Evolutionary conservation across 2,113 vertebrate species (phyloP), one percentile per base, ranked within the genome.

Genomic region (Triplophysa siluroides): DNA sequence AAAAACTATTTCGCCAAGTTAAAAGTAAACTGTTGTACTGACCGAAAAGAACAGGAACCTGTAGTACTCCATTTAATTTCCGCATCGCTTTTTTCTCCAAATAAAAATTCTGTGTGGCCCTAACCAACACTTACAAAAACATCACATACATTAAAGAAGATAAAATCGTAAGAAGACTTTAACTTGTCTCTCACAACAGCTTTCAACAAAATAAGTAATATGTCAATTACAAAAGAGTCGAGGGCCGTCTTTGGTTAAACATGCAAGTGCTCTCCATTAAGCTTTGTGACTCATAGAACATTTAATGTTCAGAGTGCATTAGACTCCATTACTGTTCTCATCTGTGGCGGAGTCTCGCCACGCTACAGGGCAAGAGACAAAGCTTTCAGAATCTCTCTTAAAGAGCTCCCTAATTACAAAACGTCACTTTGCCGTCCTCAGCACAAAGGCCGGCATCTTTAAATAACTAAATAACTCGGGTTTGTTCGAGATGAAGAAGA

Each of bases 201-300:
- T 54, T 24, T 11, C 43, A 21, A 45, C 18, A 64, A 63, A 41
- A 52, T 52, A 19, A 50, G 54, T 63, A n/a, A 68, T 68, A 29
- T 26, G 78, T 58, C 52, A 74, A 77, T 78, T 69, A 69, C 63
- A 69, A 65, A 74, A 83, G 80, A 43, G 62, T 68, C 11, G n/a
- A 62, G 68, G 70, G 76, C 63, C 68, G 16, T 81, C 75, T 71
- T 81, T 41, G 12, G 58, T 79, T 82, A 79, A 79, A 84, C 58
- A 81, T 68, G 60, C 29, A 81, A 83, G 80, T 78, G 69, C 52
- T 83, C 56, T 87, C 85, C 86, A 86, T 90, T 88, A 88, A 88
- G 80, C 68, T 71, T 80, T 69, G 73, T 63, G 87, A 82, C 78
- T 85, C 80, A 84, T 63, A 81, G 85, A 76, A 84, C 83, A 83